A percentile compares a stretch with the other conserved stretches of the same genome.
phyloP scores from a whole-genome alignment of 2,797 vertebrate species.

The Galagoides demidoff region DNA sequence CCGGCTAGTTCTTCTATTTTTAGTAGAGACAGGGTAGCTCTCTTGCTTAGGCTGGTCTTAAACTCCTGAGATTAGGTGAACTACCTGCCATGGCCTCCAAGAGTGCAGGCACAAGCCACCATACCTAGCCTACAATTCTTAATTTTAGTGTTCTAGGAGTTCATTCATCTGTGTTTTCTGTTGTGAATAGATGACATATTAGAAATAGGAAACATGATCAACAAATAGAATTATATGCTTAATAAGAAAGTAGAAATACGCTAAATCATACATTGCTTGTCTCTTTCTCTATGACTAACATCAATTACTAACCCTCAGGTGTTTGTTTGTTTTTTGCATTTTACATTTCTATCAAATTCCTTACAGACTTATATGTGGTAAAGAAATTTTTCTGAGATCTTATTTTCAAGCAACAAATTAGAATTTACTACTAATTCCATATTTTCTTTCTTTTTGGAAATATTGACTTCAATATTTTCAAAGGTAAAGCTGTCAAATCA shows the following conservation, averaged over 20 bases:
- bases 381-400: background rate
- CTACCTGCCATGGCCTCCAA: too few relatives aligned
- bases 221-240: background rate
- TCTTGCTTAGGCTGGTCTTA: too few relatives aligned
- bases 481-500: background rate
- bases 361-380: background rate
- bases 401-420: background rate
- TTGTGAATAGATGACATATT: background rate
- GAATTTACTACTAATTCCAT: background rate
- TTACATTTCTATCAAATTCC: background rate
- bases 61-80: too few relatives aligned
- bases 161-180: background rate
- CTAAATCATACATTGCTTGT: background rate
- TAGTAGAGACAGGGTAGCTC: too few relatives aligned
- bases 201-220: background rate
- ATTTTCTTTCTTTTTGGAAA: background rate
- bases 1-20: too few relatives aligned
- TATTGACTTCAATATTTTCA: background rate
- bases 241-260: background rate
- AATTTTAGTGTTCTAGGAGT: background rate
- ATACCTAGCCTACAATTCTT: background rate
- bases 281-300: background rate
- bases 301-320: background rate
- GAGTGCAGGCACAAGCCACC: too few relatives aligned
- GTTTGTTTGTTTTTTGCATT: background rate